These are phyloP conservation scores for Thymallus thymallus DNA, from an alignment of 2,113 vertebrate genomes.

Conservation along the genomic window DNA sequence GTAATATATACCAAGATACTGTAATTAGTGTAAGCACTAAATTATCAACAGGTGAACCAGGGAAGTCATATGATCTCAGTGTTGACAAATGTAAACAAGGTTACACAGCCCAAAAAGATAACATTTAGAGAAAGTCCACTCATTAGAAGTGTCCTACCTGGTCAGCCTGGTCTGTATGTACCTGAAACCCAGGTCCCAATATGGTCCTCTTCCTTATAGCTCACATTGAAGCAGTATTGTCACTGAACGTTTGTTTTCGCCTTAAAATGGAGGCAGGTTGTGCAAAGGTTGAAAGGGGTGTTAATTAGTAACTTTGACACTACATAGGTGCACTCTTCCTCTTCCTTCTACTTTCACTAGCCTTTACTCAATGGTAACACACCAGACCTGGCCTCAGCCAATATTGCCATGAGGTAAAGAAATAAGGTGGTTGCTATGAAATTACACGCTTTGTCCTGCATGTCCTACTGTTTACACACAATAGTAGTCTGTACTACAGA, in stretches of 20 bases:
- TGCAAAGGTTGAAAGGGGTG: slow-evolving; percentile 70
- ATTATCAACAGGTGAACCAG: background rate
- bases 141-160: slow-evolving; percentile 54
- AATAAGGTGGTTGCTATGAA: slow-evolving; percentile 9
- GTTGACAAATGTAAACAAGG: background rate
- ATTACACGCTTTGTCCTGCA: slow-evolving; percentile 13
- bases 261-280: slow-evolving; percentile 58
- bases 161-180: slow-evolving; percentile 15
- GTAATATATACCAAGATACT: too few species aligned
- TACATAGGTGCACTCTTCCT: slow-evolving; percentile 48
- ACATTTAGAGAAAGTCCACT: background rate
- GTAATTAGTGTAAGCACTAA: too few species aligned
- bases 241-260: slow-evolving; percentile 21
- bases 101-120: background rate
- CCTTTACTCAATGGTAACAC: slow-evolving; percentile 38
- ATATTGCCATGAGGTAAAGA: slow-evolving; percentile 36
- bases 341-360: slow-evolving; percentile 28
- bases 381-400: slow-evolving; percentile 27
- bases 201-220: slow-evolving; percentile 11
- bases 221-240: slow-evolving; percentile 22
- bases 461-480: background rate
- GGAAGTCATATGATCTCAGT: background rate
- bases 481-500: background rate
- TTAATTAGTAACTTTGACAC: slow-evolving; percentile 74
- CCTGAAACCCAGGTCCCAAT: slow-evolving; percentile 5